Percentiles rank a stretch among this genome's conserved stretches.
Conservation (phyloP, 2,113 vertebrate genomes). For the Ceyx melanurus region DNA sequence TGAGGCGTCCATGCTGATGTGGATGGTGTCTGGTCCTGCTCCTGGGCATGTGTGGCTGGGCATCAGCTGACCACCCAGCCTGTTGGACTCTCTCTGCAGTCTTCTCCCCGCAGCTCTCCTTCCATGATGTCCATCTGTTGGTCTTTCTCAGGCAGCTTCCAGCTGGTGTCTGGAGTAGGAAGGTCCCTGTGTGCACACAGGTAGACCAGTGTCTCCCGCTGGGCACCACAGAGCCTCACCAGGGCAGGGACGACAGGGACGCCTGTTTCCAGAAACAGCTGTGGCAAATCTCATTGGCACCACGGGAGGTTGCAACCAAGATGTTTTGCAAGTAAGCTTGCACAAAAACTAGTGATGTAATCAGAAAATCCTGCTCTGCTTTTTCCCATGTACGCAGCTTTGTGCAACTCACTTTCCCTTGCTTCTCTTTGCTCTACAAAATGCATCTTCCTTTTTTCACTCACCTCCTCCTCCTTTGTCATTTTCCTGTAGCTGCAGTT, state of each 20-base stretch:
- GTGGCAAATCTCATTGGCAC: background rate
- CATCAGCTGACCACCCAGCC: background rate
- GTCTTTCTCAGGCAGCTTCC: background rate
- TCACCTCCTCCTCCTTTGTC: background rate
- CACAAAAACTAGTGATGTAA: background rate
- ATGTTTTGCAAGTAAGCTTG: background rate
- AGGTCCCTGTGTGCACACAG: background rate
- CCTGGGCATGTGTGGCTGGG: background rate
- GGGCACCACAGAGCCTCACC: background rate
- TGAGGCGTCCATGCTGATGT: rapidly evolving
- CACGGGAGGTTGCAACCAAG: background rate
- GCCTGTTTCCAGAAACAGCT: background rate
- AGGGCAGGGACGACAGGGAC: background rate
- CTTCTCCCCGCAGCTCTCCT: background rate
- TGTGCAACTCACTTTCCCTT: background rate
- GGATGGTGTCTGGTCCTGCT: background rate
- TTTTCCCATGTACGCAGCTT: background rate
- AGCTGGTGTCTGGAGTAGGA: background rate
- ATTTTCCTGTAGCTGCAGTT: background rate
- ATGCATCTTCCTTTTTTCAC: background rate
- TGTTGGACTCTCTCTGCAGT: background rate
- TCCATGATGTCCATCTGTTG: background rate
- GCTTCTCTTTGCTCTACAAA: background rate
- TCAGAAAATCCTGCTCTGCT: background rate
- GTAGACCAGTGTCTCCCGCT: background rate